Evolutionary conservation across 2,797 vertebrate species (phyloP).

Genomic region (Poecilia picta): DNA sequence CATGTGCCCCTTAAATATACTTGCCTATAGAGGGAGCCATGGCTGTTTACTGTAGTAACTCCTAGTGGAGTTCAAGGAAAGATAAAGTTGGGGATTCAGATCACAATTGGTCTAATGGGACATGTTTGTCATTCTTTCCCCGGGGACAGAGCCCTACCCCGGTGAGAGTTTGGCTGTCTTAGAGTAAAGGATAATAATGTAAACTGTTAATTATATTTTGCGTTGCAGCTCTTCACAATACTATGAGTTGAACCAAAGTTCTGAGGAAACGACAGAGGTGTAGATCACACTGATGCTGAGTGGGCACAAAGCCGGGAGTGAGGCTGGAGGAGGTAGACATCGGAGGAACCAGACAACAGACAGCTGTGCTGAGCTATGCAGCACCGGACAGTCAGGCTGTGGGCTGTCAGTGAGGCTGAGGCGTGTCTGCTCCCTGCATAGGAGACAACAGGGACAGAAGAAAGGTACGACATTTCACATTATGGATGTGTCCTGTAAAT

Average conservation of each 20-base stretch:
- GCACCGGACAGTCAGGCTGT: constrained; percentile 60
- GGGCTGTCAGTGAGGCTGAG: constrained; percentile 65
- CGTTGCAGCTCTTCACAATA: constrained; percentile 20
- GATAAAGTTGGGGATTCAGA: constrained; percentile 20
- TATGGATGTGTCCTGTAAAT: not conserved
- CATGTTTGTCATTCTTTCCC: not conserved
- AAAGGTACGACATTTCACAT: constrained; percentile 8
- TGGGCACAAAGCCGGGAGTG: constrained; percentile 62
- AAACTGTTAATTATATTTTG: not conserved
- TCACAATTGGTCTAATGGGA: not conserved
- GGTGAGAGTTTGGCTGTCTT: not conserved
- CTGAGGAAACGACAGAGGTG: constrained; percentile 71
- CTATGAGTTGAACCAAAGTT: constrained; percentile 49
- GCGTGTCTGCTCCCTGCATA: constrained; percentile 46
- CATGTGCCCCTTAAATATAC: constrained; percentile 45
- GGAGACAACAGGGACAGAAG: constrained; percentile 21
- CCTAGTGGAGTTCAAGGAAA: constrained; percentile 17
- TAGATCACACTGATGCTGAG: constrained; percentile 72
- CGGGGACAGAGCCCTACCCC: not conserved
- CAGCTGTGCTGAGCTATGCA: constrained; percentile 81
- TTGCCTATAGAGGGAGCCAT: constrained; percentile 67
- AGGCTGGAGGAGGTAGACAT: constrained; percentile 58
- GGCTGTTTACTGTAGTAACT: constrained; percentile 40
- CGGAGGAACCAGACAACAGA: constrained; percentile 71
- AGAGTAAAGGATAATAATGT: not conserved